Evolutionary conservation across 2,888 invertebrate genomes (phyloP).

Genomic region (Sinhomidia bicolor): DNA sequence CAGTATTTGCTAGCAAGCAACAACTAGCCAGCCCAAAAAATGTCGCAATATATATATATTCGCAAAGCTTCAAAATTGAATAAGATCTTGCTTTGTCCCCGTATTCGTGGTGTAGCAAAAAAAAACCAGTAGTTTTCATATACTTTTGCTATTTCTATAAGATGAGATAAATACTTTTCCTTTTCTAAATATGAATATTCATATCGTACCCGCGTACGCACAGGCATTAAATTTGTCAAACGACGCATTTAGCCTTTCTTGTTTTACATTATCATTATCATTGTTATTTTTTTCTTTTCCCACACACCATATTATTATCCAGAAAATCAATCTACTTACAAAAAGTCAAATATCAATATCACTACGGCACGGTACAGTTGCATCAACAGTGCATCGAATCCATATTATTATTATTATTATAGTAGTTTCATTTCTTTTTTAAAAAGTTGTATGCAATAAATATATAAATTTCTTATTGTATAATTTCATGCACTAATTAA

Average conservation of each 20-base stretch:
- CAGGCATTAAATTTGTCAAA: background rate
- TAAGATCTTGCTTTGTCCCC: constrained; percentile 6
- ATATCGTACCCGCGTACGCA: background rate
- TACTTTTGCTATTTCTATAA: background rate
- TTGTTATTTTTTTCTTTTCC: background rate
- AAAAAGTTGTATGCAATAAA: background rate
- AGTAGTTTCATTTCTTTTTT: constrained; percentile 23
- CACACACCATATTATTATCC: background rate
- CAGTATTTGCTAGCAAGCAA: too few species aligned
- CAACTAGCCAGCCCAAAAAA: too few species aligned
- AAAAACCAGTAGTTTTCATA: background rate
- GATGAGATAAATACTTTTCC: constrained; percentile 54
- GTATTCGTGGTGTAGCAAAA: background rate
- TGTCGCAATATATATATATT: too few species aligned
- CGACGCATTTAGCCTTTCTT: too few species aligned
- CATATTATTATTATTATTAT: background rate
- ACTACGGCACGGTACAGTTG: background rate
- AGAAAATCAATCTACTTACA: background rate
- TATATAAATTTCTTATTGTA: constrained; percentile 38
- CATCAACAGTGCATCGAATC: background rate
- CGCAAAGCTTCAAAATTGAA: too few species aligned
- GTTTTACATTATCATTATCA: background rate
- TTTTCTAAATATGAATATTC: constrained; percentile 23
- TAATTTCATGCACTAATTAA: constrained; percentile 17
- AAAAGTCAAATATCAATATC: constrained; percentile 18